Evolutionary conservation across 2,888 invertebrate species (phyloP), one percentile per base, ranked within the genome.

Genomic region (Augiades crinisus): DNA sequence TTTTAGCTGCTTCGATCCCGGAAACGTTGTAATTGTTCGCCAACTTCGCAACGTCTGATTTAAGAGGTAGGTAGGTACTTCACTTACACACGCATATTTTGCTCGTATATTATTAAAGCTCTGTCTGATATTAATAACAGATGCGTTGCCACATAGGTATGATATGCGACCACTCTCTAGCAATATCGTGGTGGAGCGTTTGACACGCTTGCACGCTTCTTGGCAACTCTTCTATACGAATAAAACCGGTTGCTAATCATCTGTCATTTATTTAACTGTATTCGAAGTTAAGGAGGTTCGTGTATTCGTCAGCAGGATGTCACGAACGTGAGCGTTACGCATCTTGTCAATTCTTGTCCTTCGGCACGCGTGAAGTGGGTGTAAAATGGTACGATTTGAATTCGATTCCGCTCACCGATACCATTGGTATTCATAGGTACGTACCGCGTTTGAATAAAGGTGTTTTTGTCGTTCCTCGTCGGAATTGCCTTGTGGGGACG

Each of bases 401-500:
- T 83, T 78, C 73, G 75, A 70, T 78, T 70, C 74, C 72, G 69
- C 62, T 65, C 70, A 69, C 69, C 65, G 58, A 47, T 58, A 56
- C 63, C 58, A 81, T 88, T 85, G 65, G 81, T 80, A 88, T 88
- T 83, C 87, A 81, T 64, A 61, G 59, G 64, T 60, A 73, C 65
- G 70, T 68, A 58, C 68, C 60, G 60, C 56, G 68, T 67, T 70
- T 72, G 76, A 74, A 77, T 78, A 75, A 50, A 74, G 75, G 74
- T 75, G 78, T 78, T 86, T 86, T 84, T 80, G 79, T 80, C 75
- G 77, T 71, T 68, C 67, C 75, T 80, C 70, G 69, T 73, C 64
- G 73, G 85, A 84, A 84, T 84, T 68, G 75, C 80, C 75, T 80
- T 73, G 77, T 66, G 70, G 44, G 68, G 68, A 85, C 83, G 85